Evolutionary conservation across 1,140 invertebrate species (phyloP), one percentile per base, ranked within the genome.

Genomic region (Papilio helenus): DNA sequence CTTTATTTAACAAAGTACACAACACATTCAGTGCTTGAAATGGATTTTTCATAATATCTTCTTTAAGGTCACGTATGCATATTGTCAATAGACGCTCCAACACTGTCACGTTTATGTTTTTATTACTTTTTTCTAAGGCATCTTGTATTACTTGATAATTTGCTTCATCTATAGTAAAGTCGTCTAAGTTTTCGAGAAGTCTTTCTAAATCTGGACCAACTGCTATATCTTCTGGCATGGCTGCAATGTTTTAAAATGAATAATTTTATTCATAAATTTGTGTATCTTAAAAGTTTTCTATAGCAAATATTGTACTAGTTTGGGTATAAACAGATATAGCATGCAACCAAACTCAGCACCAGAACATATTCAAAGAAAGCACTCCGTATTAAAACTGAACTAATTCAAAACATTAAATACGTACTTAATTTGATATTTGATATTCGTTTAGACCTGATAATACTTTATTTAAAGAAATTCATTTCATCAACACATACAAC

Each of bases 21-120:
- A 94, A 81, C n/a, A 92, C 86, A 42, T 88, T 89, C 39, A 93
- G 72, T 3, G 82, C 83, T 39, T 82, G 80, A 39, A 83, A 76
- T 20, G 88, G 84, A 80, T 88, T 86, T 72, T 88, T 89, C 44
- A 87, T 83, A 39, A 39, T 39, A 55, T 90, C 87, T 72, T 89
- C 85, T 61, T 85, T 86, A 34, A 90, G 58, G 42, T 90, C 88
- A 61, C 87, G 83, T 39, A 85, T 58, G 81, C 89, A 93, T 80
- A 92, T 73, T 46, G 79, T 72, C 61, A 93, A 61, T 71, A 94
- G 44, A 55, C 86, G 91, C 51, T 89, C 76, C 29, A 89, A 55
- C 18, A 85, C 78, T 10, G 79, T 23, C 26, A 79, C 34, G 46
- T 81, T 84, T 58, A 88, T 84, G 58, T 42, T 78, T 44, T 76